A percentile compares a stretch with the other conserved stretches of the same genome.
Conservation (phyloP, 1,140 invertebrate genomes). For the Heliconius hewitsoni region DNA sequence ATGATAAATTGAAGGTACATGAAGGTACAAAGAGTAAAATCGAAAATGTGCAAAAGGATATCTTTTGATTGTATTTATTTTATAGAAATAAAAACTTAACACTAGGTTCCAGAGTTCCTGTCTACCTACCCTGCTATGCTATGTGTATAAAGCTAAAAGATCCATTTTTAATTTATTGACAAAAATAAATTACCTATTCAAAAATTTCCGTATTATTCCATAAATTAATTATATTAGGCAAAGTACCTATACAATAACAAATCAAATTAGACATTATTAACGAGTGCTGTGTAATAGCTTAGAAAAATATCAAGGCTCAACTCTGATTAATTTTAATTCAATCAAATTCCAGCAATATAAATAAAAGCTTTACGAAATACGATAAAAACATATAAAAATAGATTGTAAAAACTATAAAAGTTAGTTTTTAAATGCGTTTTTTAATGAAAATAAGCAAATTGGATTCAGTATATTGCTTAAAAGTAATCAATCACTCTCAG, state of each 20-base stretch:
- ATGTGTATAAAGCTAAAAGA: too few species aligned
- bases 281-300: not conserved
- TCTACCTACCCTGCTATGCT: too few species aligned
- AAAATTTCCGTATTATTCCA: not conserved
- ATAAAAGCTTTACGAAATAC: conserved; percentile 8
- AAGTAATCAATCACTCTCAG: conserved; percentile 33
- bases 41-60: too few species aligned
- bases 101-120: too few species aligned
- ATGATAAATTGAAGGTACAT: too few species aligned
- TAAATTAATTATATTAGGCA: not conserved
- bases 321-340: not conserved
- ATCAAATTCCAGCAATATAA: not conserved
- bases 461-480: conserved; percentile 32
- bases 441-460: conserved; percentile 28
- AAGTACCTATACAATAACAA: not conserved
- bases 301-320: not conserved
- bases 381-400: conserved; percentile 9
- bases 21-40: too few species aligned
- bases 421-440: conserved; percentile 20
- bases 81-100: too few species aligned
- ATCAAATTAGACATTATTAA: not conserved
- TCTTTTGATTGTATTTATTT: too few species aligned
- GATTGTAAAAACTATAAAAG: conserved; percentile 12
- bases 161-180: too few species aligned
- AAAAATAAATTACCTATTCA: not conserved